phyloP scores from a whole-genome alignment of 2,888 invertebrate species.

The Sminthurinus aureus region DNA sequence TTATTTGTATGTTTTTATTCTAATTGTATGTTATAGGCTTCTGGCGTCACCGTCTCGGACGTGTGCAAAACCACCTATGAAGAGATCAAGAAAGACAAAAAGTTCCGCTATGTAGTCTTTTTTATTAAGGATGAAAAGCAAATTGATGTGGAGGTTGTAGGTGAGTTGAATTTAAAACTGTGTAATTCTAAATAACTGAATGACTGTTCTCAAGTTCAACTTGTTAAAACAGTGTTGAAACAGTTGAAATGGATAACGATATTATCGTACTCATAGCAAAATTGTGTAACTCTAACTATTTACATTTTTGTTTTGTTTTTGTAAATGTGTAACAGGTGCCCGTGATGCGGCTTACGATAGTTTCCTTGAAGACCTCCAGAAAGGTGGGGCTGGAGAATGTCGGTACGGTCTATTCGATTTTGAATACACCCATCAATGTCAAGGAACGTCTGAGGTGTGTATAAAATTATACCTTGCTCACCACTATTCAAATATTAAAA shows the following conservation, averaged over 20 bases:
- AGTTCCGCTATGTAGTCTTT: conserved; percentile 95
- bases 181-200: too few relatives aligned
- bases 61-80: conserved; percentile 94
- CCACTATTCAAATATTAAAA: neutral
- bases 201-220: too few relatives aligned
- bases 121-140: conserved; percentile 95
- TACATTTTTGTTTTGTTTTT: neutral
- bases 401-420: conserved; percentile 98
- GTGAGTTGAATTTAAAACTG: too few relatives aligned
- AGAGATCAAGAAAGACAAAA: conserved; percentile 97
- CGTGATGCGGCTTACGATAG: conserved; percentile 92
- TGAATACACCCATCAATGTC: conserved; percentile 96
- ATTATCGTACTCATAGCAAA: neutral
- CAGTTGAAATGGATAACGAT: too few relatives aligned
- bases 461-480: neutral
- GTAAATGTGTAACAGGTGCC: conserved; percentile 64
- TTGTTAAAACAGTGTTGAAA: too few relatives aligned
- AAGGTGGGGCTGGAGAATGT: conserved; percentile 92
- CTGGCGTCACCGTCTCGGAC: conserved; percentile 95
- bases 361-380: conserved; percentile 92
- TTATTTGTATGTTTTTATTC: too few relatives aligned
- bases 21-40: conserved; percentile 70
- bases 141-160: conserved; percentile 93
- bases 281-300: neutral
- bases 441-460: conserved; percentile 88